Percentiles rank a stretch among this genome's conserved stretches.
These are phyloP conservation scores for Sturnira hondurensis DNA, from an alignment of 2,113 vertebrate genomes.

Conservation along the genomic window DNA sequence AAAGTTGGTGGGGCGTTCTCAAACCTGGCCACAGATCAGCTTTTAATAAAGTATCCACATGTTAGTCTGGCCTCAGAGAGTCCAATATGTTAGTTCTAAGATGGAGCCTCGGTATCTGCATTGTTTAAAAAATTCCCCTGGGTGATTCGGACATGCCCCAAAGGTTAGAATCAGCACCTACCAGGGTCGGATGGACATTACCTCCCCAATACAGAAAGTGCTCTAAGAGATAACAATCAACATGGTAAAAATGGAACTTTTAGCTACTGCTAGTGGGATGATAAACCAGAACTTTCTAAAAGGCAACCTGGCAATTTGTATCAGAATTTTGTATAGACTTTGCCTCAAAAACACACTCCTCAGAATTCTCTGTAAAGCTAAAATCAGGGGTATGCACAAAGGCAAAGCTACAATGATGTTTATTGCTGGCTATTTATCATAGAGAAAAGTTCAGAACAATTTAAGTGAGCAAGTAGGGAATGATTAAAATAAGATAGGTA, in stretches of 20 bases:
- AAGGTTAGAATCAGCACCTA: background rate
- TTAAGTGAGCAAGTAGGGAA: background rate
- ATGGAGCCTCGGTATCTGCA: background rate
- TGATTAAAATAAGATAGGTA: background rate
- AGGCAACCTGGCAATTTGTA: background rate
- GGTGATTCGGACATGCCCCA: background rate
- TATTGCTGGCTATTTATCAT: background rate
- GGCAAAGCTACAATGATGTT: background rate
- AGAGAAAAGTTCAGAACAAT: slow-evolving; percentile 21
- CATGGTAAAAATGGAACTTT: background rate
- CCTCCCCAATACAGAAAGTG: background rate
- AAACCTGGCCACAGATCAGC: background rate
- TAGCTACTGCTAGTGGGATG: background rate
- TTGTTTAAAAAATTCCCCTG: background rate
- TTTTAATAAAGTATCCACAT: background rate
- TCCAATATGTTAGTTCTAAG: background rate
- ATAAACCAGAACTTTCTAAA: slow-evolving; percentile 3
- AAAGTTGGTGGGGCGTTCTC: background rate
- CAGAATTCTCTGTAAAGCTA: slow-evolving; percentile 12
- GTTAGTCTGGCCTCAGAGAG: background rate
- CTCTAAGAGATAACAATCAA: background rate
- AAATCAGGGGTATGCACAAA: background rate
- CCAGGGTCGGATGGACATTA: background rate
- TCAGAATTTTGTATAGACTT: background rate
- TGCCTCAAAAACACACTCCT: background rate